Conservation (phyloP, 64 coral and sea anemone genomes). For the Montipora capricornis region DNA sequence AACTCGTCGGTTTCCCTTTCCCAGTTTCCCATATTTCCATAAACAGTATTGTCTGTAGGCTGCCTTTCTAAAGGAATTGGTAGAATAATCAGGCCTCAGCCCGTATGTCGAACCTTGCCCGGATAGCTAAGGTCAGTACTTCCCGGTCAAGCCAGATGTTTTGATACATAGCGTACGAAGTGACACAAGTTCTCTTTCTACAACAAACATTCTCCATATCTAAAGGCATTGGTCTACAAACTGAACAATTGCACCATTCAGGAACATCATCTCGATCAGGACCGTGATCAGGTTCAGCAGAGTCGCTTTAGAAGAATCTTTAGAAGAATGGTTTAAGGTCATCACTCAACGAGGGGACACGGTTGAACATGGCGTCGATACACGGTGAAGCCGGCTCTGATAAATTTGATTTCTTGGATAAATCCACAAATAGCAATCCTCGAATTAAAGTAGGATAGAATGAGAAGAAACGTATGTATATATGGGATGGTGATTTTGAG, state of each 20-base stretch:
- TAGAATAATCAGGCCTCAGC: conserved; percentile 63
- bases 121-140: conserved; percentile 29
- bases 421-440: no score
- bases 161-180: conserved; percentile 56
- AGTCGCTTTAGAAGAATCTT: not conserved
- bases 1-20: no score
- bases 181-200: conserved; percentile 40
- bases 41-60: conserved; percentile 14
- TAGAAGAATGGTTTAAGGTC: no score
- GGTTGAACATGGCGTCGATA: no score
- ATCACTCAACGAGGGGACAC: no score
- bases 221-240: conserved; percentile 37
- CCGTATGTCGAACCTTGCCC: conserved; percentile 40
- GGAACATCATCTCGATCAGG: conserved; percentile 1
- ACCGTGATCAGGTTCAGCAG: not conserved
- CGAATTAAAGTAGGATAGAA: no score
- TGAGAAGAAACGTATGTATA: no score
- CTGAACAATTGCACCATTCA: conserved; percentile 63
- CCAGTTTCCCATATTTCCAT: no score
- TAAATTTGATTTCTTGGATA: no score
- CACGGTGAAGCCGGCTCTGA: no score
- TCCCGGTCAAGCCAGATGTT: conserved; percentile 76
- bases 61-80: conserved; percentile 49
- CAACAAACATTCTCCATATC: conserved; percentile 68
- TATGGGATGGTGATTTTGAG: no score